These are phyloP conservation scores for Lordiphosa collinella DNA, from an alignment of 1,140 invertebrate genomes.

Conservation along the genomic window DNA sequence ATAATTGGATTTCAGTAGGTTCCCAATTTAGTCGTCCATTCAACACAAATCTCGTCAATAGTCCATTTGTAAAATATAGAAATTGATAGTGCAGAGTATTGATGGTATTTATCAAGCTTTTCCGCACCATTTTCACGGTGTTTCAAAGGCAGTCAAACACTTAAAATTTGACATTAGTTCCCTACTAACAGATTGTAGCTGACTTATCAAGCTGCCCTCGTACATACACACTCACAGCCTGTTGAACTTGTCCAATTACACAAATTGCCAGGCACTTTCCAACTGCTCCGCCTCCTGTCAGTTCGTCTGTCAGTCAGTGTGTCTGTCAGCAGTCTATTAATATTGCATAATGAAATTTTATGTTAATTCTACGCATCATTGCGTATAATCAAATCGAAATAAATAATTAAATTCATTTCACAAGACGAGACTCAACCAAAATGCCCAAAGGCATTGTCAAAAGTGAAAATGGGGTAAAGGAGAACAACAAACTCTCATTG, in stretches of 20 bases:
- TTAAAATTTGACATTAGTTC: too few relatives aligned
- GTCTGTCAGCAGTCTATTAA: conserved; percentile 74
- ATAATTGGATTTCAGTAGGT: too few relatives aligned
- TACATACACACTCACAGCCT: conserved; percentile 13
- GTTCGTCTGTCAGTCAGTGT: conserved; percentile 16
- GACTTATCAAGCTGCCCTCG: too few relatives aligned
- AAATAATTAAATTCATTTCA: conserved; percentile 78
- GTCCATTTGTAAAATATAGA: too few relatives aligned
- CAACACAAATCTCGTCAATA: too few relatives aligned
- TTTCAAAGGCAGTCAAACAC: too few relatives aligned
- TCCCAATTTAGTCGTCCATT: too few relatives aligned
- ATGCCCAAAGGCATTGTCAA: conserved; percentile 26
- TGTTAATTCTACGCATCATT: conserved; percentile 79
- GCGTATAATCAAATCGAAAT: conserved; percentile 79
- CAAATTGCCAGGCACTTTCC: conserved; percentile 59
- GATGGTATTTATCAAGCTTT: too few relatives aligned
- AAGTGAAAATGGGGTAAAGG: not conserved
- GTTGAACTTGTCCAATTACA: conserved; percentile 67
- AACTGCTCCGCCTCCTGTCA: not conserved
- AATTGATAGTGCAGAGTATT: too few relatives aligned
- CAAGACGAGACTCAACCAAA: conserved; percentile 43
- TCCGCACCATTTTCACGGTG: too few relatives aligned
- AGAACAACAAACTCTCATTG: not conserved
- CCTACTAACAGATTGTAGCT: too few relatives aligned
- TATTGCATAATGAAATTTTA: conserved; percentile 79